phyloP scores from a whole-genome alignment of 2,888 invertebrate genomes.

The Uloborus plumipes region DNA sequence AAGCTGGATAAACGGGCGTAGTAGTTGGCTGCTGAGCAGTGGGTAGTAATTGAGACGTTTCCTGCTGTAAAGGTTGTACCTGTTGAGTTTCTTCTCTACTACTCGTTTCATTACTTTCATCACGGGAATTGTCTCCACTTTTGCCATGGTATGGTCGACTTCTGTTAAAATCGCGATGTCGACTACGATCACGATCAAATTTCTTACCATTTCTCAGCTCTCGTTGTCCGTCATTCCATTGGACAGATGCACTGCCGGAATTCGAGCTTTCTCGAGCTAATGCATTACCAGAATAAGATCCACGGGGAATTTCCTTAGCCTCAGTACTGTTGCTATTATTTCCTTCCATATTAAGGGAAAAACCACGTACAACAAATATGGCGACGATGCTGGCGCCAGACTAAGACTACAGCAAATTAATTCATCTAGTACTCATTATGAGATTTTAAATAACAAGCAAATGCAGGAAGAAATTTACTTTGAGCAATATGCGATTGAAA shows the following conservation, averaged over 20 bases:
- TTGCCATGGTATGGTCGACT: not conserved
- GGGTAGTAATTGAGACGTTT: not conserved
- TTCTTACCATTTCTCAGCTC: constrained; percentile 14
- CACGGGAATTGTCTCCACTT: not conserved
- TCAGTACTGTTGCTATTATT: not conserved
- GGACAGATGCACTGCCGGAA: not conserved
- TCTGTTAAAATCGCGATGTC: constrained; percentile 6
- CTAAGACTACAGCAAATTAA: too few relatives aligned
- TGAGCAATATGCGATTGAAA: too few relatives aligned
- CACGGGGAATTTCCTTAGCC: too few relatives aligned
- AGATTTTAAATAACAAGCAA: too few relatives aligned
- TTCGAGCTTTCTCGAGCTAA: not conserved
- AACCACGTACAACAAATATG: too few relatives aligned
- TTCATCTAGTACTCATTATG: too few relatives aligned
- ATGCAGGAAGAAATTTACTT: too few relatives aligned
- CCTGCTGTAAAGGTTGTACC: not conserved
- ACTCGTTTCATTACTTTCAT: constrained; percentile 2
- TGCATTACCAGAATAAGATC: not conserved
- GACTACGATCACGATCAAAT: constrained; percentile 22
- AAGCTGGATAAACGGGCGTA: not conserved
- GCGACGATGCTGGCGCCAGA: too few relatives aligned
- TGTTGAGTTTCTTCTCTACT: constrained; percentile 1
- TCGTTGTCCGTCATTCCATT: not conserved
- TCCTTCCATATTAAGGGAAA: not conserved
- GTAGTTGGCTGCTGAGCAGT: not conserved